Base-by-base conservation (phyloP, 2,797 vertebrate genomes). In the Anolis apletophallus region DNA sequence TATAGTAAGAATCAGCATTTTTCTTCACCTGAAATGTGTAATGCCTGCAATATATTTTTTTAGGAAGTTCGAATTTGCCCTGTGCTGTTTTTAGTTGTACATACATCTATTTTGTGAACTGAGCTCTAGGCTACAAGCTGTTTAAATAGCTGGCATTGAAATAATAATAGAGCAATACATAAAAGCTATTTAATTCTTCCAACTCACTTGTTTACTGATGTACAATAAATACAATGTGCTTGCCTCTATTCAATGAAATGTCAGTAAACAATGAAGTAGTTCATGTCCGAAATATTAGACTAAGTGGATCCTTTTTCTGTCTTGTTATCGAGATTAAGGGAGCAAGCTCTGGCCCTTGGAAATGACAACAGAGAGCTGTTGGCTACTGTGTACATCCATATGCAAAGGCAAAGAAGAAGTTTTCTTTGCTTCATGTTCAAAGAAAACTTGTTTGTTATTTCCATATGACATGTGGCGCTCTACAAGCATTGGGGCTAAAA, bases 111-210 rank as follows among this genome's bases (percentile, higher is more conserved):
- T 61, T 68, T 54, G 67, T 16, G 17, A 72, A 82, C n/a, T 23
- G 34, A 55, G 54, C 50, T 34, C 64, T 71, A 23, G 21, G 19
- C n/a, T 36, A n/a, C 7, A 64, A 68, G 61, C 52, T 52, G 40
- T 16, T 80, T 80, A 50, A 80, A 78, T 78, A 64, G 36, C 36
- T 64, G 14, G 1, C 13, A 80, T 64, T 75, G 34, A 69, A 32
- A 69, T 76, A 54, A 77, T 32, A 80, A 64, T 36, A 12, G 52
- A 72, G 32, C 32, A 54, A 17, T 55, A 71, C n/a, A 71, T 32
- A 26, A 23, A 69, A n/a, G 67, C n/a, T 13, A 55, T 81, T 81
- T 71, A 81, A 23, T 81, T 81, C 50, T 81, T 81, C 19, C 34
- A n/a, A 19, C 21, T 81, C 50, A 54, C n/a, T 52, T 81, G 40